Evolutionary conservation across 2,888 invertebrate genomes (phyloP), one percentile per base, ranked within the genome.

Genomic region (Cerastis leucographa): DNA sequence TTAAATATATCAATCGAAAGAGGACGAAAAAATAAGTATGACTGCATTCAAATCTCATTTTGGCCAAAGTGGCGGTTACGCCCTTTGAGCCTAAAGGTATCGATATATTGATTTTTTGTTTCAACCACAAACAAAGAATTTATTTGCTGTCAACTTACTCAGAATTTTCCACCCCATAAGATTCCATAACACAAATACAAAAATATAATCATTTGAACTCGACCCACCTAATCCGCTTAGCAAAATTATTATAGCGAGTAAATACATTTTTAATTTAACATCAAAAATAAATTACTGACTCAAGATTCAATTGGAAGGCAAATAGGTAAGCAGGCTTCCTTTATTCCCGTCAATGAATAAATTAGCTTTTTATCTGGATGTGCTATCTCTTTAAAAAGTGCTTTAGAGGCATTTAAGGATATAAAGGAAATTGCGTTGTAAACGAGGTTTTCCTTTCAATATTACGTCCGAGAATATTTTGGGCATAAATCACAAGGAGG

Each of bases 321-420:
- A 90, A 90, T 90, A 91, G 91, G 92, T 89, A 90, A 90, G 90
- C 89, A 92, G 92, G 93, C 93, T 94, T 92, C 89, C 87, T 90
- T 91, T 91, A 91, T 93, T 92, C 78, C 92, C 92, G 92, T 93
- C 96, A 95, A 96, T 95, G 96, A 96, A 96, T 96, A 96, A 96
- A 95, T 95, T 96, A 94, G 94, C 95, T 94, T 95, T 95, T 94
- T 94, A 95, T 96, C 95, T 94, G 92, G 95, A 95, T 92, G 93
- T 90, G 85, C 92, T 91, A 95, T 96, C 95, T 94, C 91, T 93
- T 95, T 94, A 94, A 94, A 94, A 94, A 95, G 92, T 92, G 94
- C 93, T 94, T 94, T 93, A 83, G 85, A 88, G 89, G 88, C 88
- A 89, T 89, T 91, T 91, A 80, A 81, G 81, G 89, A 85, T 86